These are phyloP conservation scores for Thumatha senex DNA, from an alignment of 2,888 invertebrate species.

Conservation along the genomic window DNA sequence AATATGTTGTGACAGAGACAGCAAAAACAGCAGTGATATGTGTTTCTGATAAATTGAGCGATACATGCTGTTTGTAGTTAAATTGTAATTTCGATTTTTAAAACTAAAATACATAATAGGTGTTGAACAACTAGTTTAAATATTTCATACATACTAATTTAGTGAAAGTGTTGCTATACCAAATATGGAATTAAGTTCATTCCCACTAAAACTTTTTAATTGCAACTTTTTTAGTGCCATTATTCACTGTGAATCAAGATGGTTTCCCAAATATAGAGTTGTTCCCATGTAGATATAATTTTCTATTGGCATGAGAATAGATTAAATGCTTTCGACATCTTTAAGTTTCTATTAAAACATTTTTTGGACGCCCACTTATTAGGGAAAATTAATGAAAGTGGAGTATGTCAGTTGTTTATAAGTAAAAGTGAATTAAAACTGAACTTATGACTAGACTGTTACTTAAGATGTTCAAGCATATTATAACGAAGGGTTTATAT, in stretches of 20 bases:
- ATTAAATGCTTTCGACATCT: constrained; percentile 16
- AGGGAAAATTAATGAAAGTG: constrained; percentile 7
- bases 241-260: constrained; percentile 33
- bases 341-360: constrained; percentile 22
- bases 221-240: constrained; percentile 20
- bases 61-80: too few species aligned
- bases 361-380: constrained; percentile 20
- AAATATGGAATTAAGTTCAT: constrained; percentile 42
- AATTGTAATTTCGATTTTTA: too few species aligned
- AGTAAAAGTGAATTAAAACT: constrained; percentile 8
- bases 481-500: too few species aligned
- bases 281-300: constrained; percentile 30
- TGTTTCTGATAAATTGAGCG: too few species aligned
- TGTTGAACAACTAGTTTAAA: constrained; percentile 30
- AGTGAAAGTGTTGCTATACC: constrained; percentile 48
- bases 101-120: constrained; percentile 19
- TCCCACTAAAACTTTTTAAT: constrained; percentile 33
- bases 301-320: constrained; percentile 19
- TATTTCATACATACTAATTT: constrained; percentile 34
- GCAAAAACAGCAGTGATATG: too few species aligned
- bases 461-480: background rate
- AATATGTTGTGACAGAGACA: too few species aligned
- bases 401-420: constrained; percentile 9
- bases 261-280: constrained; percentile 2
- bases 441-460: background rate